Evolutionary conservation across 2,888 invertebrate species (phyloP).

Genomic region (Tachystola acroxantha): DNA sequence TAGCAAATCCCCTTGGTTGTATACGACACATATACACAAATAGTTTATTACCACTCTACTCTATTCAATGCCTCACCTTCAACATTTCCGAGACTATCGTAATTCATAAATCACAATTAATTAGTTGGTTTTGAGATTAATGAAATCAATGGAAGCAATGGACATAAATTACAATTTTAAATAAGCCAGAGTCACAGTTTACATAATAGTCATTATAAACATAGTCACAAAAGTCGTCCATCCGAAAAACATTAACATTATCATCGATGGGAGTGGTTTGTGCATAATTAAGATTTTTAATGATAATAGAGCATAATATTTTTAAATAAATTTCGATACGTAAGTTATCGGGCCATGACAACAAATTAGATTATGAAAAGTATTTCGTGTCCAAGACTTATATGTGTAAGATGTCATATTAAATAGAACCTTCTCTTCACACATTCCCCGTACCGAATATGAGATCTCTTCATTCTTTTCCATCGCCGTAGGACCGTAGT

Average conservation of each 20-base stretch:
- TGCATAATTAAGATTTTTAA: conserved; percentile 59
- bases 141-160: conserved; percentile 32
- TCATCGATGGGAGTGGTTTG: conserved; percentile 69
- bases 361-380: conserved; percentile 51
- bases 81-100: conserved; percentile 7
- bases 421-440: not conserved
- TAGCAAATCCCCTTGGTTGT: not conserved
- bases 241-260: conserved; percentile 59
- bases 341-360: conserved; percentile 75
- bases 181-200: conserved; percentile 39
- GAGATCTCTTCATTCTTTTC: not conserved
- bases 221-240: conserved; percentile 63
- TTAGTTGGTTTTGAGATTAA: conserved; percentile 21
- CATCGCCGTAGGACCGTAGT: too few species aligned
- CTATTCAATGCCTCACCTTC: conserved; percentile 5
- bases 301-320: conserved; percentile 56
- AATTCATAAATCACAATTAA: conserved; percentile 22
- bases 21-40: not conserved
- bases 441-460: not conserved
- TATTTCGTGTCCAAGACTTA: conserved; percentile 66
- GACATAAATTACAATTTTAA: conserved; percentile 47
- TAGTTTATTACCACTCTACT: not conserved
- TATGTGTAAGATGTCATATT: conserved; percentile 30
- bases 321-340: conserved; percentile 58
- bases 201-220: conserved; percentile 58